phyloP scores from a whole-genome alignment of 2,888 invertebrate genomes.

The Ormia ochracea region DNA sequence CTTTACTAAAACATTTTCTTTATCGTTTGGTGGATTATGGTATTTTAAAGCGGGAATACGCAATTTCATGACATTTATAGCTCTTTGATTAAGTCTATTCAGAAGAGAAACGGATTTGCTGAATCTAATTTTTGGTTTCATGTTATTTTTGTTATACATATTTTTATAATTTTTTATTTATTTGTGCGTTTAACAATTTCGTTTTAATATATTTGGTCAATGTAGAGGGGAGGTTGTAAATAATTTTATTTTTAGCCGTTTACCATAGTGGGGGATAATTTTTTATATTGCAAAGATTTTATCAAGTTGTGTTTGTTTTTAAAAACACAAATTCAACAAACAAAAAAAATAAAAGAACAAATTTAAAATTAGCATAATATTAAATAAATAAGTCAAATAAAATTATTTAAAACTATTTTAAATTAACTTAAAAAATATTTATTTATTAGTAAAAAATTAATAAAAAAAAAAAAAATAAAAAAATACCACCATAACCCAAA shows the following conservation, averaged over 20 bases:
- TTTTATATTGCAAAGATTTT: slow-evolving; percentile 59
- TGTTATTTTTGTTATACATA: slow-evolving; percentile 55
- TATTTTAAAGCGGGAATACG: slow-evolving; percentile 72
- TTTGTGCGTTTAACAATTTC: slow-evolving; percentile 19
- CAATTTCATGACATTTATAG: slow-evolving; percentile 75
- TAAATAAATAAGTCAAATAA: slow-evolving; percentile 16
- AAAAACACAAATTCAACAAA: slow-evolving; percentile 43
- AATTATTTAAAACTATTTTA: background rate
- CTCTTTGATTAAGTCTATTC: slow-evolving; percentile 77
- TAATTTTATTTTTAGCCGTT: slow-evolving; percentile 64
- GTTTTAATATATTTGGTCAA: slow-evolving; percentile 1
- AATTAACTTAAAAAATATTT: background rate
- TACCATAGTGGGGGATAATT: slow-evolving; percentile 57
- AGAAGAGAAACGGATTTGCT: slow-evolving; percentile 77
- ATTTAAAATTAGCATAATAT: slow-evolving; percentile 41
- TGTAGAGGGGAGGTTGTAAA: slow-evolving; percentile 21
- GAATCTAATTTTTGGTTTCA: slow-evolving; percentile 70
- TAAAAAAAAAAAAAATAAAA: no score
- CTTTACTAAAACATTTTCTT: slow-evolving; percentile 14
- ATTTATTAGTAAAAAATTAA: background rate
- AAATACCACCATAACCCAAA: slow-evolving; percentile 32
- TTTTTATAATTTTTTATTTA: slow-evolving; percentile 42
- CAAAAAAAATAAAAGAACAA: slow-evolving; percentile 51
- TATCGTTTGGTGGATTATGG: slow-evolving; percentile 62
- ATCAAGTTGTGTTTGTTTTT: slow-evolving; percentile 40